Conservation (phyloP, 2,797 vertebrate genomes). For the Sebastiscus albofasciatus region DNA sequence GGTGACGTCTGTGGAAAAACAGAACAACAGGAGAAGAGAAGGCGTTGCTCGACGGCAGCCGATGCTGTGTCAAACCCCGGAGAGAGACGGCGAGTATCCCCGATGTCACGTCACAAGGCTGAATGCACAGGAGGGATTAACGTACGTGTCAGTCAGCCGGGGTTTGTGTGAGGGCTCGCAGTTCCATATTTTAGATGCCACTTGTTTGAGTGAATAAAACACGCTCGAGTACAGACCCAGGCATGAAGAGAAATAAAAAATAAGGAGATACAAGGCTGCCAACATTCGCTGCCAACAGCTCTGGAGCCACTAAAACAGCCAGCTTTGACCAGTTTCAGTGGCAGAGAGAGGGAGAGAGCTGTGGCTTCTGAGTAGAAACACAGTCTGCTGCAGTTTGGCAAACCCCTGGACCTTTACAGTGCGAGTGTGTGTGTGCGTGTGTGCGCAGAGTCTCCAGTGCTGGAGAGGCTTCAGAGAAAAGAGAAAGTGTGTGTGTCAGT, state of each 20-base stretch:
- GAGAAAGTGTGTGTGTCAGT: constrained; percentile 39
- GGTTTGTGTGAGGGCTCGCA: constrained; percentile 15
- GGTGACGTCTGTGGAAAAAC: constrained; percentile 73
- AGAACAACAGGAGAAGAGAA: constrained; percentile 56
- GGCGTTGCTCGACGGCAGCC: constrained; percentile 39
- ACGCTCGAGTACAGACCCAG: constrained; percentile 12
- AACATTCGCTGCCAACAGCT: constrained; percentile 66
- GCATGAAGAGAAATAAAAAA: constrained; percentile 38
- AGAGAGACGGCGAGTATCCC: neutral
- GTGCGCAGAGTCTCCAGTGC: constrained; percentile 37
- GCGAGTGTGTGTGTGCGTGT: constrained; percentile 18
- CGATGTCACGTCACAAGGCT: constrained; percentile 38
- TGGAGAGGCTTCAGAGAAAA: constrained; percentile 76
- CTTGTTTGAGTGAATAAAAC: constrained; percentile 40
- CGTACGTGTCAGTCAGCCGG: constrained; percentile 26
- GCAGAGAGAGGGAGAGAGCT: constrained; percentile 50
- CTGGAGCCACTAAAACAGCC: constrained; percentile 66
- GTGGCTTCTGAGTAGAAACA: constrained; percentile 69
- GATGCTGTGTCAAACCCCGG: constrained; percentile 57
- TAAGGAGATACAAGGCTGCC: constrained; percentile 58
- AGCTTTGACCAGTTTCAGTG: constrained; percentile 62
- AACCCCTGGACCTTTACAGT: constrained; percentile 57
- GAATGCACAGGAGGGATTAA: constrained; percentile 48
- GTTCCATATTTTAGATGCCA: constrained; percentile 47
- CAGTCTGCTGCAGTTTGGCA: constrained; percentile 74